Conservation (phyloP, 2,888 invertebrate genomes). For the Melanophora roralis region DNA sequence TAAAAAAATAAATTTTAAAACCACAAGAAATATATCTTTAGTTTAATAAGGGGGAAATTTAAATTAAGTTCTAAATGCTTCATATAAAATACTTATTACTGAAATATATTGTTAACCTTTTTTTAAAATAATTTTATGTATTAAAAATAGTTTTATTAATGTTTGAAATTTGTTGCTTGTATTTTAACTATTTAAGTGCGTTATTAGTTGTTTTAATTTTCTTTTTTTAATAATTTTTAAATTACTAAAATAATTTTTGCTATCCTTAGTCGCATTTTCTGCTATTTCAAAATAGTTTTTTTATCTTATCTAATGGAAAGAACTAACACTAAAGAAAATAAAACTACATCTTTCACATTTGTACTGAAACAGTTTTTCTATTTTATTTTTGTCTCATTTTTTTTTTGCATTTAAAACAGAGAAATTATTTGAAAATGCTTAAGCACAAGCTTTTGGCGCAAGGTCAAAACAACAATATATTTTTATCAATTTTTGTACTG, state of each 20-base stretch:
- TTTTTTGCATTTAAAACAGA: conserved; percentile 45
- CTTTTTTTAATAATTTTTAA: conserved; percentile 2
- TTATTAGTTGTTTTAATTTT: too few species aligned
- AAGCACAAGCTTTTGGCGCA: conserved; percentile 59
- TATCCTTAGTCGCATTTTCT: neutral
- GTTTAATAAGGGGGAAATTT: too few species aligned
- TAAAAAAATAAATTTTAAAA: too few species aligned
- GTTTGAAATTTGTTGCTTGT: too few species aligned
- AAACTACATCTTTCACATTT: conserved; percentile 9
- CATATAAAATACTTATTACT: too few species aligned
- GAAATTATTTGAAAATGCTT: conserved; percentile 49
- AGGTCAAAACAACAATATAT: conserved; percentile 54
- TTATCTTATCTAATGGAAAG: conserved; percentile 28
- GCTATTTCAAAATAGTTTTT: conserved; percentile 10
- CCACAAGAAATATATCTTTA: too few species aligned
- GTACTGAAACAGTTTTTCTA: neutral
- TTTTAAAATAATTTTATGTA: too few species aligned
- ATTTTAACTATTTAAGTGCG: too few species aligned
- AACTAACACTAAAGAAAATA: conserved; percentile 12
- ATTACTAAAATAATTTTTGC: neutral
- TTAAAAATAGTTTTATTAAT: too few species aligned
- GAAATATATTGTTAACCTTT: too few species aligned
- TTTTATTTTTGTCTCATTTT: neutral
- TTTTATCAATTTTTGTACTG: conserved; percentile 15
- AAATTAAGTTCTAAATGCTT: too few species aligned